phyloP scores from a whole-genome alignment of 2,797 vertebrate species.

The Hippocampus kuda region DNA sequence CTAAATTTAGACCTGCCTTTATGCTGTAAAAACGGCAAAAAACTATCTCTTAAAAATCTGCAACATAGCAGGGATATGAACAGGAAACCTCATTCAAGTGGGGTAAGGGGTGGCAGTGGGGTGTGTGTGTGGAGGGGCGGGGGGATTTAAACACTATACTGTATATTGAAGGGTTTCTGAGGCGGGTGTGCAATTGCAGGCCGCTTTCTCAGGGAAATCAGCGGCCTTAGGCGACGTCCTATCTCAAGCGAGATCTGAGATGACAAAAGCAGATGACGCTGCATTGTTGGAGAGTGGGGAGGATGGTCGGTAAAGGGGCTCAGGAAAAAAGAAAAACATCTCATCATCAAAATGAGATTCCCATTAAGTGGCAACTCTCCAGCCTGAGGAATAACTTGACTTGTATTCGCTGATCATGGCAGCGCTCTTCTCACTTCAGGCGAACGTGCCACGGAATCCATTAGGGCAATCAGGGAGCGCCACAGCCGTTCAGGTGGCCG shows the following conservation, averaged over 20 bases:
- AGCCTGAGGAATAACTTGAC: conserved; percentile 37
- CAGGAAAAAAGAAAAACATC: not conserved
- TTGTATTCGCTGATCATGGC: conserved; percentile 33
- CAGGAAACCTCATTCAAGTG: not conserved
- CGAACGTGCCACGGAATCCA: conserved; percentile 27
- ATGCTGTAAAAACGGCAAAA: not conserved
- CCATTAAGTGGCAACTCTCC: conserved; percentile 24
- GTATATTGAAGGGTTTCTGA: conserved; percentile 41
- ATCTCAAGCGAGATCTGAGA: conserved; percentile 38
- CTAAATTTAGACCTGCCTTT: no score
- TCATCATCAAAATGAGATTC: conserved; percentile 28
- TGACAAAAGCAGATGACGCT: conserved; percentile 23
- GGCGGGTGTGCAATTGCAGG: conserved; percentile 40
- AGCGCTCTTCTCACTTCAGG: conserved; percentile 1
- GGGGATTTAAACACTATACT: not conserved
- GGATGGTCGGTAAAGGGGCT: conserved; percentile 8
- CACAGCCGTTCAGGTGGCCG: conserved; percentile 2
- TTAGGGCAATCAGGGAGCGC: conserved; percentile 18
- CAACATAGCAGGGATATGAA: not conserved
- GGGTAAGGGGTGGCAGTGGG: no score
- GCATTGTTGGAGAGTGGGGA: conserved; percentile 5
- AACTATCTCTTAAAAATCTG: not conserved
- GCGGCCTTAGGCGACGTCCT: conserved; percentile 47
- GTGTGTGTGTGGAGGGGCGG: not conserved
- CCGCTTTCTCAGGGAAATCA: conserved; percentile 56